Conservation (phyloP, 2,888 invertebrate species). For the Drosophila longiperda region DNA sequence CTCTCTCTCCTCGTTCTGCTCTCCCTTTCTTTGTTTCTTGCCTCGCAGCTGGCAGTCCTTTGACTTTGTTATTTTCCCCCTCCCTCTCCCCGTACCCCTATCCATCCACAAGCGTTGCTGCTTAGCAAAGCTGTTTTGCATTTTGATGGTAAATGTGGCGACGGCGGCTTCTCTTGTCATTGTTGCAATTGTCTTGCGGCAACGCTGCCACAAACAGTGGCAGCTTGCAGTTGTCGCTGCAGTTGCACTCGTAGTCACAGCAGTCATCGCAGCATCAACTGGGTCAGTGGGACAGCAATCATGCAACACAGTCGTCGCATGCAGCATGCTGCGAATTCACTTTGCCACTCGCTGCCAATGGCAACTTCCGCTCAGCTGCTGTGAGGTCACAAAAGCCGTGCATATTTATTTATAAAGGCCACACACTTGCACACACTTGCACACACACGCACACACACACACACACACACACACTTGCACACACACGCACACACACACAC, state of each 20-base stretch:
- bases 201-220: slow-evolving; percentile 45
- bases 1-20: too few relatives aligned
- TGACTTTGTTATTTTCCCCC: slow-evolving; percentile 46
- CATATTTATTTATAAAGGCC: neutral
- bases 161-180: slow-evolving; percentile 50
- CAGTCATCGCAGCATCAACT: slow-evolving; percentile 38
- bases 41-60: slow-evolving; percentile 26
- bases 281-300: slow-evolving; percentile 76
- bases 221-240: slow-evolving; percentile 5
- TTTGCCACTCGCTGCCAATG: slow-evolving; percentile 4
- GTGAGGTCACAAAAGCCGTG: slow-evolving; percentile 56
- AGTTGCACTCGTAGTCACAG: slow-evolving; percentile 11
- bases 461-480: neutral
- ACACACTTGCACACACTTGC: neutral
- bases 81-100: slow-evolving; percentile 8
- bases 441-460: neutral
- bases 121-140: slow-evolving; percentile 66
- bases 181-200: slow-evolving; percentile 69
- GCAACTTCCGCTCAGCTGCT: slow-evolving; percentile 65
- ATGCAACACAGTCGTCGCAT: slow-evolving; percentile 55
- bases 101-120: slow-evolving; percentile 5
- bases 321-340: slow-evolving; percentile 38
- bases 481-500: neutral
- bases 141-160: slow-evolving; percentile 71
- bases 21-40: neutral